Percentiles rank a stretch among this genome's conserved stretches.
Evolutionary conservation across 2,113 vertebrate species (phyloP).

Genomic region (Carettochelys insculpta): DNA sequence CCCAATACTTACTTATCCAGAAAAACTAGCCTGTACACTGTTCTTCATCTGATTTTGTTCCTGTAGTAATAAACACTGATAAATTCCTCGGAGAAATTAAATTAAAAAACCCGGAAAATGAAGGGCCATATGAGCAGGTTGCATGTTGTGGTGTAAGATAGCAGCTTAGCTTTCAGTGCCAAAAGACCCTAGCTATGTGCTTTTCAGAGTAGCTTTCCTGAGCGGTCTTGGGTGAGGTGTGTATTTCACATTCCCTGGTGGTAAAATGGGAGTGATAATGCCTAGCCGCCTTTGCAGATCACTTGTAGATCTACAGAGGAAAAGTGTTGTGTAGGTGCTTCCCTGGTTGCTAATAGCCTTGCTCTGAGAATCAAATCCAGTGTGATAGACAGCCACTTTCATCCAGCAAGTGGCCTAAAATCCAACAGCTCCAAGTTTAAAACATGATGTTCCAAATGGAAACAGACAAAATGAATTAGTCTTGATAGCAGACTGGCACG

Average conservation of each 20-base stretch:
- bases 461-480: neutral
- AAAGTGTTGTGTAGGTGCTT: neutral
- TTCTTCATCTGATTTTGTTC: too few species aligned
- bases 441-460: neutral
- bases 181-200: neutral
- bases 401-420: neutral
- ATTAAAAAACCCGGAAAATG: neutral
- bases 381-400: neutral
- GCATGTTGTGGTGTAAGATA: neutral
- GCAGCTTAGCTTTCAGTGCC: neutral
- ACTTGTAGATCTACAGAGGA: neutral
- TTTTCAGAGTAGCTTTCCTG: neutral
- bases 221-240: neutral
- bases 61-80: too few species aligned
- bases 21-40: too few species aligned
- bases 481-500: neutral
- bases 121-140: neutral
- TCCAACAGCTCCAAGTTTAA: neutral
- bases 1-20: too few species aligned
- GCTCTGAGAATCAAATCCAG: neutral
- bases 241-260: neutral
- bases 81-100: too few species aligned
- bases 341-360: neutral
- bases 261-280: neutral
- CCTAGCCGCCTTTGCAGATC: neutral